Conservation (phyloP, 2,888 invertebrate genomes). For the Andrena trimmerana region DNA sequence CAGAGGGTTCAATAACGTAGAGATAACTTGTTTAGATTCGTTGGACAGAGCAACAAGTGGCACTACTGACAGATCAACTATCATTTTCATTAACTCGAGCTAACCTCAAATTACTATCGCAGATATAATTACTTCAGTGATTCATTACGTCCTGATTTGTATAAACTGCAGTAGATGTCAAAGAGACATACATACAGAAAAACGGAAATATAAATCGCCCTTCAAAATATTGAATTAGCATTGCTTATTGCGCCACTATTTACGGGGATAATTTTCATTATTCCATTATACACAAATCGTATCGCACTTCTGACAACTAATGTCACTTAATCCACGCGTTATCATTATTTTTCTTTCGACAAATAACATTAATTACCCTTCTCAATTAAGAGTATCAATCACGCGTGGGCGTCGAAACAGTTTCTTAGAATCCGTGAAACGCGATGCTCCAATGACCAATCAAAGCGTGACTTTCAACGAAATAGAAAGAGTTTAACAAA, state of each 20-base stretch:
- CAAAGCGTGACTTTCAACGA: not conserved
- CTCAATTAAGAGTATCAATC: not conserved
- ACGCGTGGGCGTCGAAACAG: conserved; percentile 5
- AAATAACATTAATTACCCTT: no score
- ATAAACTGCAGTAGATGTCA: not conserved
- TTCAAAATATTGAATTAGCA: not conserved
- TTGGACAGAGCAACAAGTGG: conserved; percentile 79
- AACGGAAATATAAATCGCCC: not conserved
- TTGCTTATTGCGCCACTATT: not conserved
- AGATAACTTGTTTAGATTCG: conserved; percentile 84
- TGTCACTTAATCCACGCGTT: not conserved
- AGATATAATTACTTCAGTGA: not conserved
- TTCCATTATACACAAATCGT: not conserved
- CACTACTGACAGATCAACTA: conserved; percentile 71
- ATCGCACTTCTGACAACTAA: not conserved
- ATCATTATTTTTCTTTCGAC: no score
- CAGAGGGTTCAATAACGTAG: conserved; percentile 88
- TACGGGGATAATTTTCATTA: not conserved
- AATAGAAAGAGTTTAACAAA: not conserved
- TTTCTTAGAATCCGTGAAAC: conserved; percentile 12
- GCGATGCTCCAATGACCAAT: not conserved
- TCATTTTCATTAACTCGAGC: conserved; percentile 64
- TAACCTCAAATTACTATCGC: conserved; percentile 22
- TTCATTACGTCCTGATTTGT: not conserved
- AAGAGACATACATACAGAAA: not conserved